Base-by-base conservation (phyloP, 2,888 invertebrate genomes). In the Volucella inanis region DNA sequence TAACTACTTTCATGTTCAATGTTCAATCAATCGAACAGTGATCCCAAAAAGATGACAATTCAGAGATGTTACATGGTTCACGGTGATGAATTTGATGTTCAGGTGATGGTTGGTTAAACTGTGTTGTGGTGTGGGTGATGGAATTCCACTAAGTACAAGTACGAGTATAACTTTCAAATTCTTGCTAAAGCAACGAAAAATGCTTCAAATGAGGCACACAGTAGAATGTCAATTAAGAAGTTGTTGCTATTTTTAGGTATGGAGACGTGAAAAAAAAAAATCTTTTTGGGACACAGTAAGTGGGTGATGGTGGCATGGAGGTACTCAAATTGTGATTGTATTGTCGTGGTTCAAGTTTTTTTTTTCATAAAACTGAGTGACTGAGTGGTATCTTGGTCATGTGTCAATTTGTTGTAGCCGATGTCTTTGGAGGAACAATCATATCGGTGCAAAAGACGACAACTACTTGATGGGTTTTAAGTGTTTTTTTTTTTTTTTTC, bases 1-100 rank as follows among this genome's bases (percentile, higher is more conserved):
- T 18, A 70, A 18, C 10, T 50, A 70, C 59, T 70, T 70, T 70
- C 59, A 49, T 70, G 47, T 11, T 45, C 0, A 11, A 8, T 41
- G 47, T 39, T 61, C 41, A 61, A 72, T 59, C 59, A 67, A 76
- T 67, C 67, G 50, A 67, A 14, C 75, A 76, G 38, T 76, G 75
- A 76, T 67, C 75, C 11, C 49, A 55, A 31, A 59, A 76, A 43
- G 67, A 65, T 67, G 43, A 67, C 43, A 43, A 10, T 11, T 12
- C 75, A 76, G 75, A 52, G 67, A 76, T 76, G 75, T 76, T 67
- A 76, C 50, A 59, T 18, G 54, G 38, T n/a, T 50, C 39, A 55
- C 49, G 41, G 11, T 50, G 31, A 31, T 31, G 31, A 15, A 50
- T n/a, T 50, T 15, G 50, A 15, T 50, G 50, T 15, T 50, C 15